Base-by-base conservation (phyloP, 2,888 invertebrate genomes). In the Oscheius sp. region DNA sequence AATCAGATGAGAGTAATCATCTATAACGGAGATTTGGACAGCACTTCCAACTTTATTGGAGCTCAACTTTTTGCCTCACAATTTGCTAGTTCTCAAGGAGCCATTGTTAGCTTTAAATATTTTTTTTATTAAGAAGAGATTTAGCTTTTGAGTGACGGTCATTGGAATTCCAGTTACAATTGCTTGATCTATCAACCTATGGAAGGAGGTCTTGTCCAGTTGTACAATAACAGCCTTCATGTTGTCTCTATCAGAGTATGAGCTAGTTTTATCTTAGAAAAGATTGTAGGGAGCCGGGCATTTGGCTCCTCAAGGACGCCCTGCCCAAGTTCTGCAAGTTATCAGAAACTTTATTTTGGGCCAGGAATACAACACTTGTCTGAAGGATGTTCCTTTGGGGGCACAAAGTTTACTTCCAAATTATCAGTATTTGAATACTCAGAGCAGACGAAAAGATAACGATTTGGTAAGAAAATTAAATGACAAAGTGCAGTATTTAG, bases 21-120 rank as follows among this genome's bases (percentile, higher is more conserved):
- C 34, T 78, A 76, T 72, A 82, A 82, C 55, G 82, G 82, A 29
- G 82, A 82, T 63, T 46, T 73, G 4, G 81, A 82, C 48, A 37
- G 71, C 3, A 67, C 69, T n/a, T 70, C 68, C 55, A 74, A 72
- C 58, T 75, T 76, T 55, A 72, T 81, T 20, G 74, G 72, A 53
- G 81, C 80, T 20, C 78, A 79, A 72, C 65, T 66, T 31, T 81
- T 81, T 50, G 76, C 72, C 27, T 61, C 71, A 34, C 55, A 74
- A 29, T 48, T 80, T 23, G 74, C 67, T 0, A 29, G 39, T 8
- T 10, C 31, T 2, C 45, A 69, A 23, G 66, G 69, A 1, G 31
- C 71, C 15, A 73, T 53, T 8, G 48, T 6, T 17, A 12, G 4
- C 53, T 31, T 53, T 8, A 3, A 37, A 42, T n/a, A n/a, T 27